Percentiles rank a stretch among this genome's conserved stretches.
phyloP scores from a whole-genome alignment of 35 echinoderm and acorn worm species.

The Ptychodera flava region DNA sequence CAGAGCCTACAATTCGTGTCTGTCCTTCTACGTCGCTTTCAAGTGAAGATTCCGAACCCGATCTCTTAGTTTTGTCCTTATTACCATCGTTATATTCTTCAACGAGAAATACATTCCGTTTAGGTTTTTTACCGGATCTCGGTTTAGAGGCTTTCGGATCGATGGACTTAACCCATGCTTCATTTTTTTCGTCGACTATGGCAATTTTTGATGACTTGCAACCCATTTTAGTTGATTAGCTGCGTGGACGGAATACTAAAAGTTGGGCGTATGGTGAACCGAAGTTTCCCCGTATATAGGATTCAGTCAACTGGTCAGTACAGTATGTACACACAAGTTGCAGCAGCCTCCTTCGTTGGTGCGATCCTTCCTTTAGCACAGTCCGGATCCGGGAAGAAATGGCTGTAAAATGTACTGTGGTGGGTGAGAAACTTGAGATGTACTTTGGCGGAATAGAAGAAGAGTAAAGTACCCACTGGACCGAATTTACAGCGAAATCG shows the following conservation, averaged over 20 bases:
- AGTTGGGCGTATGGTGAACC: neutral
- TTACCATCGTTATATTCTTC: neutral
- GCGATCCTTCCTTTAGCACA: neutral
- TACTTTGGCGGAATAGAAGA: neutral
- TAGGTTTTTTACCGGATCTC: neutral
- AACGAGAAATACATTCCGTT: neutral
- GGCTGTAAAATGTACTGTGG: neutral
- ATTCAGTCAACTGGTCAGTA: too few relatives aligned
- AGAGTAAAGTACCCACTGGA: too few relatives aligned
- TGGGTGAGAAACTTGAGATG: too few relatives aligned
- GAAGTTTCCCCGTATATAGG: too few relatives aligned
- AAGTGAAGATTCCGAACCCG: neutral
- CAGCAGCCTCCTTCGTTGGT: too few relatives aligned
- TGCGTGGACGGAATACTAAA: neutral
- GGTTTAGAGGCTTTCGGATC: neutral
- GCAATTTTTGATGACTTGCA: neutral
- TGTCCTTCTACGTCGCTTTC: neutral
- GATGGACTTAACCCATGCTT: neutral
- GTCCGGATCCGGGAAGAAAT: neutral
- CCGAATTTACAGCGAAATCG: too few relatives aligned
- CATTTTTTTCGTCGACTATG: neutral
- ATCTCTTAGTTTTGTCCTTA: neutral
- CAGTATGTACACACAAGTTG: too few relatives aligned
- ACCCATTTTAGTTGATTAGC: neutral
- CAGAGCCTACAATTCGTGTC: conserved; percentile 25